Percentiles rank a stretch among this genome's conserved stretches.
These are phyloP conservation scores for Pristionchus exspectatus DNA, from an alignment of 2,888 invertebrate species.

Conservation along the genomic window DNA sequence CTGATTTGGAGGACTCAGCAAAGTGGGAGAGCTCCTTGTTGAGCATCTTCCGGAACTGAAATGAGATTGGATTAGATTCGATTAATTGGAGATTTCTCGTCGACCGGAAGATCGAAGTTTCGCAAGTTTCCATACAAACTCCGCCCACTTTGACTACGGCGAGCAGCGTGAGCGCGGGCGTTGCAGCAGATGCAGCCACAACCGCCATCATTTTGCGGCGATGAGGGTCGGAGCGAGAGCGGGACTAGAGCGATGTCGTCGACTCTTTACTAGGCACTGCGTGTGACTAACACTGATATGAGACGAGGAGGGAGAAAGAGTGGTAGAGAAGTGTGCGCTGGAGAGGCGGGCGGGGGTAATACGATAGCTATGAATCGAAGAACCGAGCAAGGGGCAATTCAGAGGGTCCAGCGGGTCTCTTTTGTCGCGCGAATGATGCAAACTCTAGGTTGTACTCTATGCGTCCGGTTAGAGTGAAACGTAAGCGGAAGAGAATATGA, in stretches of 20 bases:
- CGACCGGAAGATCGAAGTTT: constrained; percentile 26
- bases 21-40: constrained; percentile 99
- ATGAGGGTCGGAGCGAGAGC: neutral
- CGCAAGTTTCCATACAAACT: neutral
- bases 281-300: constrained; percentile 41
- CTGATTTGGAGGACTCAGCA: constrained; percentile 98
- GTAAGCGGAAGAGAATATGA: neutral
- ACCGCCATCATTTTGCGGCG: neutral
- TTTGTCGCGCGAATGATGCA: neutral
- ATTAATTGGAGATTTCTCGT: neutral
- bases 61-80: constrained; percentile 68
- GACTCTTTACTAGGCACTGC: neutral
- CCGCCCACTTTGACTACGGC: constrained; percentile 50
- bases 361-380: constrained; percentile 47
- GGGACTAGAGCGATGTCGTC: neutral
- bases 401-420: constrained; percentile 17
- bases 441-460: neutral
- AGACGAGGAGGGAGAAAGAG: constrained; percentile 50
- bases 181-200: constrained; percentile 1
- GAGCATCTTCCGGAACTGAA: constrained; percentile 99
- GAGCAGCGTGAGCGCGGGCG: constrained; percentile 2
- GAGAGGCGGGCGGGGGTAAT: constrained; percentile 52
- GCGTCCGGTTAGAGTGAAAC: neutral
- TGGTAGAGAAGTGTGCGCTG: neutral
- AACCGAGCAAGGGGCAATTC: neutral